A percentile compares a stretch with the other conserved stretches of the same genome.
Evolutionary conservation across 1,140 invertebrate genomes (phyloP).

Genomic region (Paralvinella palmiformis): DNA sequence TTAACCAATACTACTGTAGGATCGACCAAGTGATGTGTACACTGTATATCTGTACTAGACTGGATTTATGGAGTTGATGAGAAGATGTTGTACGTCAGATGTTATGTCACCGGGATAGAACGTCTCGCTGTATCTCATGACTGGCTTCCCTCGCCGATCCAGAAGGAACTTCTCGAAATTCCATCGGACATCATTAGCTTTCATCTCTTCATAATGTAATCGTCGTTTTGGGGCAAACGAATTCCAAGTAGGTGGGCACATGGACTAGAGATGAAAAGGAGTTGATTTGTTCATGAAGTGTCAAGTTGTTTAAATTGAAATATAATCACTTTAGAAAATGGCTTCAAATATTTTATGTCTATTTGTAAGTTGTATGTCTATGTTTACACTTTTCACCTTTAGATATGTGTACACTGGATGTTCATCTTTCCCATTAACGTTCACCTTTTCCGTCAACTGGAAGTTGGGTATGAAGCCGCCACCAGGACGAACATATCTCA

Average conservation of each 20-base stretch:
- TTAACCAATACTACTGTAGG: too few relatives aligned
- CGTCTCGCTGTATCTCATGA: constrained; percentile 7
- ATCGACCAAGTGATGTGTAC: too few relatives aligned
- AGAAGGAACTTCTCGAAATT: constrained; percentile 62
- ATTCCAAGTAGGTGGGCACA: constrained; percentile 38
- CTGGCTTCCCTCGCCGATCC: constrained; percentile 41
- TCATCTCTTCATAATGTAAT: constrained; percentile 50
- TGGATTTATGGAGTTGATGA: too few relatives aligned
- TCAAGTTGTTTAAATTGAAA: too few relatives aligned
- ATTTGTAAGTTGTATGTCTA: too few relatives aligned
- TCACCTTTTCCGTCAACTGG: constrained; percentile 53
- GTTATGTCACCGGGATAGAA: not conserved
- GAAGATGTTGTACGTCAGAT: constrained; percentile 10
- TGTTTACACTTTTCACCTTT: constrained; percentile 54
- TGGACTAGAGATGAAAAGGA: too few relatives aligned
- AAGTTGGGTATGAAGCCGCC: constrained; percentile 55
- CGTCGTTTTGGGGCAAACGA: constrained; percentile 36
- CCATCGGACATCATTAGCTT: constrained; percentile 55
- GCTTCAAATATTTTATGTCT: too few relatives aligned
- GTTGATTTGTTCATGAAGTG: too few relatives aligned
- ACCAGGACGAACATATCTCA: constrained; percentile 58
- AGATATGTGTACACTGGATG: constrained; percentile 56
- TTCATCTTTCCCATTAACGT: constrained; percentile 58
- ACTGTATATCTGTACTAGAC: too few relatives aligned
- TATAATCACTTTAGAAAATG: too few relatives aligned